Evolutionary conservation across 2,113 vertebrate species (phyloP), one percentile per base, ranked within the genome.

Genomic region (Channa argus): DNA sequence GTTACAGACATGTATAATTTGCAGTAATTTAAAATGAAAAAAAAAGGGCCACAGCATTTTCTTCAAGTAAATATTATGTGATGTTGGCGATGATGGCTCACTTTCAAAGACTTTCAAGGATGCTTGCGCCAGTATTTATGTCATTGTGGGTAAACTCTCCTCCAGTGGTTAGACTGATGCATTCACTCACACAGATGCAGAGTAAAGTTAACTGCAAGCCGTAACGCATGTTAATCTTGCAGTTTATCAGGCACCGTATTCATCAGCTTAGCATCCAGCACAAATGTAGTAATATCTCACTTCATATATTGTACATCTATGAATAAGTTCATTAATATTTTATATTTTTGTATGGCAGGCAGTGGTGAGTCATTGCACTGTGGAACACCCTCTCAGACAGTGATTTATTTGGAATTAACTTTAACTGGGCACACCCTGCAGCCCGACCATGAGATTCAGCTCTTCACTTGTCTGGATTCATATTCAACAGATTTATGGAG

Each of bases 401-500:
- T 68, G 65, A 78, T 89, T 80, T 83, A 84, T 86, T 79, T 76
- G 66, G 63, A 63, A 71, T 77, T 64, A 45, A 71, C 45, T 79
- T 59, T 37, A 50, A 79, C 75, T 72, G 84, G 80, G 71, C 75
- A 86, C 77, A 85, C 83, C 83, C 83, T 78, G 52, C 60, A 88
- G 71, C 33, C 37, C 55, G 6, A 75, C 50, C 62, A 47, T 82
- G 60, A 11, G 7, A 78, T 74, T 68, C 82, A 82, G 74, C 34
- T 55, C 63, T 43, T 74, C 52, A 47, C 72, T 85, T 67, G 50
- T 82, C 59, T 46, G 44, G 53, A 77, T 68, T 51, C 45, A 46
- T 74, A 71, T 64, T 70, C 38, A 68, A 45, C 39, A 79, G 71
- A 83, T 71, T 84, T 79, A 88, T 65, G 38, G 39, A 66, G 53